Evolutionary conservation across 1,140 invertebrate genomes (phyloP).

Genomic region (Nasonia giraulti): DNA sequence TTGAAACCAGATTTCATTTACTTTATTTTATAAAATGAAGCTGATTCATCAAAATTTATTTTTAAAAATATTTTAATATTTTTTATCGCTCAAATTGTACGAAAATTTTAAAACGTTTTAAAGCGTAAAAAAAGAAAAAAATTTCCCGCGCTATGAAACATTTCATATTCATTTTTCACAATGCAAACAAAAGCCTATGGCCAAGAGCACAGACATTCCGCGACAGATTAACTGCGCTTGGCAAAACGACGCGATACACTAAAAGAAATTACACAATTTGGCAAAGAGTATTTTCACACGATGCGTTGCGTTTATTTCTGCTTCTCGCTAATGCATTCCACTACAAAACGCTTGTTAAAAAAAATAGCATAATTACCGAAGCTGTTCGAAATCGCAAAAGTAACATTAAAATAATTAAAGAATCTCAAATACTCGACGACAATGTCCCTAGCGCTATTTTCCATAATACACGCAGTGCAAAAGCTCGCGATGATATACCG

Average conservation of each 20-base stretch:
- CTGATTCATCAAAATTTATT: no score
- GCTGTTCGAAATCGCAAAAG: no score
- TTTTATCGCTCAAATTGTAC: no score
- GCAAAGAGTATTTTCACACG: not conserved
- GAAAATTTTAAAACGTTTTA: not conserved
- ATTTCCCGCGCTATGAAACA: not conserved
- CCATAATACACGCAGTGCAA: no score
- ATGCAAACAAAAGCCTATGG: not conserved
- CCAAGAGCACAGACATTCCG: not conserved
- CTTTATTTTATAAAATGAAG: no score
- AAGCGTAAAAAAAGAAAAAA: not conserved
- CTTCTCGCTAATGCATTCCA: not conserved
- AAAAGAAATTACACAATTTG: slow-evolving; percentile 5
- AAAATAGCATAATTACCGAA: no score
- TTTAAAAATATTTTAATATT: no score
- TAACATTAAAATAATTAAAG: no score
- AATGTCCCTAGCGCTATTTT: no score
- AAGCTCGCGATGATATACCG: no score
- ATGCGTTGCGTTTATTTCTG: not conserved
- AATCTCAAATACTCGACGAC: no score
- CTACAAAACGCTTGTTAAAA: not conserved
- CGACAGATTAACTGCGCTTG: not conserved
- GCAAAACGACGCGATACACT: not conserved
- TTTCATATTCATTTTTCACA: not conserved
- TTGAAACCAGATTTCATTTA: no score